These are phyloP conservation scores for Eugnorisma glareosa DNA, from an alignment of 2,888 invertebrate species.

Conservation along the genomic window DNA sequence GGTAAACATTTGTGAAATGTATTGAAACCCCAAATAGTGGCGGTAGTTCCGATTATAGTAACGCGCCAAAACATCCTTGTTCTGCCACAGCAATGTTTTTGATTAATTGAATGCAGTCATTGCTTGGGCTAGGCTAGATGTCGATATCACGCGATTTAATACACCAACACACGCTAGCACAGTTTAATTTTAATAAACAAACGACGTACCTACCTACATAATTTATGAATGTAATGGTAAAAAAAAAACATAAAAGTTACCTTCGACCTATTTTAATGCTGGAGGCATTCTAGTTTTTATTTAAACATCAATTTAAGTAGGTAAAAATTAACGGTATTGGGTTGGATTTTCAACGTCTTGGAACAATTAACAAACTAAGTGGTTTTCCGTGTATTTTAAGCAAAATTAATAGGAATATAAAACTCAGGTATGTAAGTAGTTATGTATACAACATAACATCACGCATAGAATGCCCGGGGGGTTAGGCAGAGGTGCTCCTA, in stretches of 20 bases:
- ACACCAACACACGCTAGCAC: not conserved
- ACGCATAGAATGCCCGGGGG: too few species aligned
- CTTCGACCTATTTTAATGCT: not conserved
- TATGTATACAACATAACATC: not conserved
- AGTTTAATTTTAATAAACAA: not conserved
- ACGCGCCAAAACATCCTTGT: not conserved
- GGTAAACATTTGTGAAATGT: not conserved
- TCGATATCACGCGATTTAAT: not conserved
- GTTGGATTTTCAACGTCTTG: not conserved
- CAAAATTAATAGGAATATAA: not conserved
- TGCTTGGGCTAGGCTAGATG: too few species aligned
- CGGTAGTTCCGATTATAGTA: not conserved
- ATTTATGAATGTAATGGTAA: not conserved
- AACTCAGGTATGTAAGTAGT: not conserved
- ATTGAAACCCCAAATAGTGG: not conserved
- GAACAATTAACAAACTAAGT: not conserved
- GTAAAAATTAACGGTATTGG: not conserved
- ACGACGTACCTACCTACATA: not conserved
- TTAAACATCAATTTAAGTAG: not conserved
- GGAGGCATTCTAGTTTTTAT: not conserved
- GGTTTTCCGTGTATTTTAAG: not conserved
- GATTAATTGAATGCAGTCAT: not conserved
- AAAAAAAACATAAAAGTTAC: not conserved
- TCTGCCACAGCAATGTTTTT: not conserved
- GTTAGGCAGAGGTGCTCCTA: too few species aligned